Conservation (phyloP, 2,888 invertebrate species). For the Hypomecis punctinalis region DNA sequence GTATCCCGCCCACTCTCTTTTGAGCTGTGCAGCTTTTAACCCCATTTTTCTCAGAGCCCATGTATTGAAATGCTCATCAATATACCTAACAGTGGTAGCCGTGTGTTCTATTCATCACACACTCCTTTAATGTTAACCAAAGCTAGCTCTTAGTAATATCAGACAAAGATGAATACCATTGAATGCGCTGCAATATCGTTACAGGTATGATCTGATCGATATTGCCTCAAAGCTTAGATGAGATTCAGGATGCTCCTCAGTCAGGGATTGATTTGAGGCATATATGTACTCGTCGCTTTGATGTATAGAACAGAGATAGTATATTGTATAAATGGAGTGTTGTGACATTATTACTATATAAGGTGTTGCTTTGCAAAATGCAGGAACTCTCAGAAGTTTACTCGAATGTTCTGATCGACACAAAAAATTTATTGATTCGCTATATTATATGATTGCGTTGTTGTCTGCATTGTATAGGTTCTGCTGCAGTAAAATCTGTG, state of each 20-base stretch:
- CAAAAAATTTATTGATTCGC: too few species aligned
- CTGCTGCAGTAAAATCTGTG: neutral
- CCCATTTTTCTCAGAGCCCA: neutral
- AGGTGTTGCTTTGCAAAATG: too few species aligned
- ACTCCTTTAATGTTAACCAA: constrained; percentile 39
- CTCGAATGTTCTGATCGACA: too few species aligned
- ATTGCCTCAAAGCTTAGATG: constrained; percentile 27
- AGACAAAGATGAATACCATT: constrained; percentile 41
- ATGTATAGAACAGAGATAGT: neutral
- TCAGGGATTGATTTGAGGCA: constrained; percentile 10
- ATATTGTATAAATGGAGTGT: too few species aligned
- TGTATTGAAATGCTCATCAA: neutral
- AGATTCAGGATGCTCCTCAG: constrained; percentile 18
- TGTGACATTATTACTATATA: too few species aligned
- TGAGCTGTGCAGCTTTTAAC: too few species aligned
- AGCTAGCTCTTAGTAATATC: constrained; percentile 42
- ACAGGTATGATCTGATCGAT: constrained; percentile 18
- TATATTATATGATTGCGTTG: too few species aligned
- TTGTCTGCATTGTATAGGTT: constrained; percentile 2
- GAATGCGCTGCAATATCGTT: constrained; percentile 37
- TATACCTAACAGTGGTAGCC: neutral
- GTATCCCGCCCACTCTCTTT: too few species aligned
- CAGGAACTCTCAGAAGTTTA: too few species aligned
- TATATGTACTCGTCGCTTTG: constrained; percentile 5
- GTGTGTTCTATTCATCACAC: constrained; percentile 30